phyloP scores from a whole-genome alignment of 2,888 invertebrate genomes.

The Patella depressa region DNA sequence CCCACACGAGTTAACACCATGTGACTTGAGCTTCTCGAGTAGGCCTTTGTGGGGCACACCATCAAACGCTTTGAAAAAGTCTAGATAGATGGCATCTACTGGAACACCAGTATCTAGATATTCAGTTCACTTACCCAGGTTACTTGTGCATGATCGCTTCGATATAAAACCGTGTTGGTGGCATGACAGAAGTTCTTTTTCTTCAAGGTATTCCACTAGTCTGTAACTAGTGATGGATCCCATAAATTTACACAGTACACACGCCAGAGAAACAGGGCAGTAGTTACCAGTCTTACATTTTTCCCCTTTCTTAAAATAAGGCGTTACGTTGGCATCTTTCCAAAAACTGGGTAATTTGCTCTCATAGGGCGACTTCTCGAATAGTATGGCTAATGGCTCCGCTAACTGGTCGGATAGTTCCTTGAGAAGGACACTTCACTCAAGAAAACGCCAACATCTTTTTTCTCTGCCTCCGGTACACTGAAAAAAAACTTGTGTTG shows the following conservation, averaged over 20 bases:
- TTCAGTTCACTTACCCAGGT: slow-evolving; percentile 16
- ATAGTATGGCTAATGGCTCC: not conserved
- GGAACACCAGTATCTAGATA: slow-evolving; percentile 12
- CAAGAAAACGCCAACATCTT: no score
- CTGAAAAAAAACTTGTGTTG: no score
- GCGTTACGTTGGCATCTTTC: slow-evolving; percentile 7
- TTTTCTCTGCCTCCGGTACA: no score
- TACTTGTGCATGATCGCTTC: not conserved
- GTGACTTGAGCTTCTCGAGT: slow-evolving; percentile 12
- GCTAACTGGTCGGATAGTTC: not conserved
- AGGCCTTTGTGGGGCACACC: slow-evolving; percentile 17
- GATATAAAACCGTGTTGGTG: slow-evolving; percentile 21
- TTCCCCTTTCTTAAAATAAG: slow-evolving; percentile 21
- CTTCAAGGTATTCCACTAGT: slow-evolving; percentile 10
- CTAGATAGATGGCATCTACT: slow-evolving; percentile 6
- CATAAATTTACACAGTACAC: slow-evolving; percentile 23
- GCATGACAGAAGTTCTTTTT: not conserved
- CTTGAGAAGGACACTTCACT: no score
- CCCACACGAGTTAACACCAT: slow-evolving; percentile 11
- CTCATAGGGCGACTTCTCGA: slow-evolving; percentile 9
- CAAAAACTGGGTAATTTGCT: not conserved
- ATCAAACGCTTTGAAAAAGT: slow-evolving; percentile 9
- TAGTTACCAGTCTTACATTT: slow-evolving; percentile 17
- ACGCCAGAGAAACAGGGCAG: slow-evolving; percentile 22
- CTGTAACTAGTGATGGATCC: slow-evolving; percentile 18